Base-by-base conservation (phyloP, 1,140 invertebrate genomes). In the Lutraria rhynchaena region DNA sequence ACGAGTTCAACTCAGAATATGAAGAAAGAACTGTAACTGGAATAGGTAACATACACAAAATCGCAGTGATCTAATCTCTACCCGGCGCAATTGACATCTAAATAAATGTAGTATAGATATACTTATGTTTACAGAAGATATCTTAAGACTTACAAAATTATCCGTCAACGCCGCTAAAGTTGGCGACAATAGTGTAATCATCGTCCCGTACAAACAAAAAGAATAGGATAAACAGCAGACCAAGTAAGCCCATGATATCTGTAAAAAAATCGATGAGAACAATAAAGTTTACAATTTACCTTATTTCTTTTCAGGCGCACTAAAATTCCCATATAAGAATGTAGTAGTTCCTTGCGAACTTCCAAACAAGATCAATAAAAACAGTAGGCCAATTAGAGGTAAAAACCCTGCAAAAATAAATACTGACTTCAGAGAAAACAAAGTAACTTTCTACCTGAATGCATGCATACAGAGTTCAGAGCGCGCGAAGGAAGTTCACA, bases 171-270 rank as follows among this genome's bases (percentile, higher is more conserved):
- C 35, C 24, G 41, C 69, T 71, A 46, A 71, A 55, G 69, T 71
- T 71, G n/a, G 24, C 69, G 19, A 71, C 53, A 22, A 71, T 35
- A 19, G 51, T 71, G 51, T n/a, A 71, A 55, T 71, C 69, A 33
- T 71, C 53, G 19, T 71, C 53, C 22, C 53, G 69, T 15, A 24
- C 29, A 27, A 71, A 71, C 49, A 57, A 27, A 57, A 55, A 71
- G 69, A 71, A 71, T 5, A 71, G 69, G 49, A 71, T 41, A 71
- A 71, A 71, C 69, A 71, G 69, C 31, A 71, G 29, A 55, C 69
- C 69, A 37, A 71, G 27, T 51, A 71, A n/a, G 53, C 31, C 69
- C 33, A 57, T 13, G 27, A 71, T 24, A 55, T 57, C 69, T 71
- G 69, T 7, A 71, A 71, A 71, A 71, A 71, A 55, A 27, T 7